Evolutionary conservation across 2,888 invertebrate genomes (phyloP), one percentile per base, ranked within the genome.

Genomic region (Sinelater perroti): DNA sequence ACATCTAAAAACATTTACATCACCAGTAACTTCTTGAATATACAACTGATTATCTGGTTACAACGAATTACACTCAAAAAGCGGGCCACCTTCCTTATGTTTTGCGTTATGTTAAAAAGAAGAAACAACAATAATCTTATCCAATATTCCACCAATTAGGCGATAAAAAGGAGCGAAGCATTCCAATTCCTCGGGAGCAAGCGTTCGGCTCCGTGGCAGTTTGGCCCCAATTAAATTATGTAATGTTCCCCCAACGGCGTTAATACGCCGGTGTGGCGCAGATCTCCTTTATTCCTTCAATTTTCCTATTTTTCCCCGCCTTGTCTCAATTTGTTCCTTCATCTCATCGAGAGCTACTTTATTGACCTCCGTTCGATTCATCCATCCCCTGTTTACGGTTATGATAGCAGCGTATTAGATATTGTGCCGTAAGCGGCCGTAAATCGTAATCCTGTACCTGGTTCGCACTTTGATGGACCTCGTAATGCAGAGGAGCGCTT

Each of bases 311-410:
- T 58, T 56, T 54, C 47, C 38, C 51, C 40, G 38, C 47, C 45
- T 45, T 53, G 58, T 58, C 58, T 68, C 71, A 71, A 72, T 72
- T 72, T 70, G 70, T 69, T 68, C 70, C 69, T 70, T 72, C 70
- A 72, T 72, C 68, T 70, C 66, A 66, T 59, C 67, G 62, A 66
- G 70, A 65, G 68, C 61, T 66, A 65, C 67, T 68, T 69, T 70
- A 71, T 71, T 68, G 71, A 71, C 68, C 68, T 64, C 63, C 62
- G 61, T 68, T 70, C 70, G 67, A 70, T 70, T 70, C 67, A 66
- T 67, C 65, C 64, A 55, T 63, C 62, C 64, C 67, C 68, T 68
- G 57, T 71, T 72, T 72, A 70, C 68, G 70, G 64, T 69, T 69
- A 70, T 67, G 68, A 69, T 65, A 64, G 62, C 62, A 63, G 64